Base-by-base conservation (phyloP, 2,113 vertebrate genomes). In the Actenoides lindsayi region DNA sequence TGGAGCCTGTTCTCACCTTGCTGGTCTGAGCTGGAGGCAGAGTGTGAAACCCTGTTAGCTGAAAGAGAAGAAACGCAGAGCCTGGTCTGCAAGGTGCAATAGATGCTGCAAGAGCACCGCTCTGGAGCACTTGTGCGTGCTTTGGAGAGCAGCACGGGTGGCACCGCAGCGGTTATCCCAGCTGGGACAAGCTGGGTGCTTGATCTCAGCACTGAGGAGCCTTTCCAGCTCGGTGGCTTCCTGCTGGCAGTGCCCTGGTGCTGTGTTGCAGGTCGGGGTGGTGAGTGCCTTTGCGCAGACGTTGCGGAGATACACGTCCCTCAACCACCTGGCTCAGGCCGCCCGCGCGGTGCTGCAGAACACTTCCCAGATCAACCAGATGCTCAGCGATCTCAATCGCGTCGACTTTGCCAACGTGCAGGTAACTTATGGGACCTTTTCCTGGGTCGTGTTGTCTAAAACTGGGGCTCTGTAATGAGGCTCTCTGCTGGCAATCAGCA, bases 291-390 rank as follows among this genome's bases (percentile, higher is more conserved):
- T 99, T 1, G 99, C 99, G 0, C 99, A 99, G 98, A 99, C 99
- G 0, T 95, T 99, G 82, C 98, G 99, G 62, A 98, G 99, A 24
- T 99, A 99, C 98, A 99, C 99, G 1, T 99, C 99, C 33, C 98
- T 99, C 19, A 99, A 99, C 97, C 99, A 99, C 96, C 97, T 99
- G 97, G 99, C 99, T 0, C 99, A 99, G 97, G 99, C 99, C 0
- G 99, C 99, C 0, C 99, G 99, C 0, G 99, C 99, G 0, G 99
- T 99, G 89, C 99, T 99, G 21, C 99, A 99, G 98, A 99, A 99
- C 98, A 99, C 99, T 3, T 99, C 99, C 10, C 99, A 99, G 98
- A 99, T 99, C 94, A 99, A 99, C 98, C 99, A 99, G 98, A 99
- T 99, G 99, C 99, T 99, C 85, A 99, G 99, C 2, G 99, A 99